Percentiles rank a stretch among this genome's conserved stretches.
These are phyloP conservation scores for Scaptomyza caliginosa DNA, from an alignment of 2,888 invertebrate genomes.

Conservation along the genomic window DNA sequence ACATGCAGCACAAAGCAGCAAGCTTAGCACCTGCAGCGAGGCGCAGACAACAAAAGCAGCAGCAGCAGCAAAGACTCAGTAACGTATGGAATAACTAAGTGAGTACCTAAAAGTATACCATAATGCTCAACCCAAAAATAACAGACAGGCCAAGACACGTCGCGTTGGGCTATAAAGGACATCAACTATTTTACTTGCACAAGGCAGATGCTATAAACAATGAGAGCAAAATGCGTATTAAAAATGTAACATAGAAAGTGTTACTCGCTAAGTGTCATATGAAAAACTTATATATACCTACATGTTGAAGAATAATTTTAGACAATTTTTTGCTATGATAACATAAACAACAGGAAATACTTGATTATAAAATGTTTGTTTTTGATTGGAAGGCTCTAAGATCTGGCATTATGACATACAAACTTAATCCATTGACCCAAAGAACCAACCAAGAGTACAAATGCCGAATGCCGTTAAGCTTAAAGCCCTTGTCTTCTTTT, in stretches of 20 bases:
- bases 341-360: too few relatives aligned
- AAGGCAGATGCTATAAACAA: constrained; percentile 10
- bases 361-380: not conserved
- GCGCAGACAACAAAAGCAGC: constrained; percentile 41
- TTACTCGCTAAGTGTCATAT: not conserved
- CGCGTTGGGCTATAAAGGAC: constrained; percentile 19
- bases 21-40: constrained; percentile 68
- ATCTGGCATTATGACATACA: not conserved
- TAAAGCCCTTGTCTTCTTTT: not conserved
- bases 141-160: constrained; percentile 27
- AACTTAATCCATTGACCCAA: constrained; percentile 6
- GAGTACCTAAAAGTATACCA: constrained; percentile 38
- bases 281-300: not conserved
- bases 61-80: constrained; percentile 37
- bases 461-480: not conserved
- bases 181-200: constrained; percentile 32
- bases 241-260: not conserved
- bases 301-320: not conserved
- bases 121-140: constrained; percentile 25
- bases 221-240: not conserved
- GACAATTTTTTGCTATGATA: too few relatives aligned
- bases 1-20: constrained; percentile 48
- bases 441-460: not conserved
- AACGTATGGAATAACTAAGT: constrained; percentile 69
- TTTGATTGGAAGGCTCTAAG: not conserved